A percentile compares a stretch with the other conserved stretches of the same genome.
Evolutionary conservation across 37 sponge, comb jelly and placozoan genomes (phyloP).

Genomic region (Dysidea cf. avara): DNA sequence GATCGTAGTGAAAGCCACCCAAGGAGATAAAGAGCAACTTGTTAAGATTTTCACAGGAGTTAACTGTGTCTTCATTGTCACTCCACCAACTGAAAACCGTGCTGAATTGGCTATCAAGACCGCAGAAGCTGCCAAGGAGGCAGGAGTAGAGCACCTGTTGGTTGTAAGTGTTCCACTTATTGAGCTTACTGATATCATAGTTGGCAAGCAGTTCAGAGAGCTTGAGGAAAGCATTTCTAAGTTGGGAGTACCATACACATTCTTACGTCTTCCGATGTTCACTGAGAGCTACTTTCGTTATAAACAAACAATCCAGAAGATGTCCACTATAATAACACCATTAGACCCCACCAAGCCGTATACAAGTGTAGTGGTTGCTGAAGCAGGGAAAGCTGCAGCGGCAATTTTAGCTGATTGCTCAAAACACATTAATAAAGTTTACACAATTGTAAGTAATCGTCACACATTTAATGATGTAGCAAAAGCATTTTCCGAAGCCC

Average conservation of each 20-base stretch:
- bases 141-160: conserved; percentile 37
- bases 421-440: conserved; percentile 35
- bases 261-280: conserved; percentile 46
- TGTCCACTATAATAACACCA: conserved; percentile 21
- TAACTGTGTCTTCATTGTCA: conserved; percentile 35
- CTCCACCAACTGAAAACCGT: conserved; percentile 46
- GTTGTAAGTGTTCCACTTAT: conserved; percentile 26
- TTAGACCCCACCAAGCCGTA: conserved; percentile 41
- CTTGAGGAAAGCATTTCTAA: conserved; percentile 11
- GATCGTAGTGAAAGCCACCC: conserved; percentile 36
- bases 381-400: conserved; percentile 51
- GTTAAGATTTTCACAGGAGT: conserved; percentile 32
- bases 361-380: conserved; percentile 28
- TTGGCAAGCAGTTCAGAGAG: conserved; percentile 25
- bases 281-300: conserved; percentile 20
- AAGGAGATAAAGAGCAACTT: conserved; percentile 43
- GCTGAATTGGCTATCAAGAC: conserved; percentile 21
- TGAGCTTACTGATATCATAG: conserved; percentile 13
- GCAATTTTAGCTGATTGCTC: conserved; percentile 20
- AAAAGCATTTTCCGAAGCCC: conserved; percentile 10
- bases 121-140: too few species aligned
- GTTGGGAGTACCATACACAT: conserved; percentile 33
- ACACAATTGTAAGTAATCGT: conserved; percentile 52
- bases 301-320: conserved; percentile 23
- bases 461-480: conserved; percentile 20